These are phyloP conservation scores for Leptarthrus brevirostris DNA, from an alignment of 2,888 invertebrate species.

Conservation along the genomic window DNA sequence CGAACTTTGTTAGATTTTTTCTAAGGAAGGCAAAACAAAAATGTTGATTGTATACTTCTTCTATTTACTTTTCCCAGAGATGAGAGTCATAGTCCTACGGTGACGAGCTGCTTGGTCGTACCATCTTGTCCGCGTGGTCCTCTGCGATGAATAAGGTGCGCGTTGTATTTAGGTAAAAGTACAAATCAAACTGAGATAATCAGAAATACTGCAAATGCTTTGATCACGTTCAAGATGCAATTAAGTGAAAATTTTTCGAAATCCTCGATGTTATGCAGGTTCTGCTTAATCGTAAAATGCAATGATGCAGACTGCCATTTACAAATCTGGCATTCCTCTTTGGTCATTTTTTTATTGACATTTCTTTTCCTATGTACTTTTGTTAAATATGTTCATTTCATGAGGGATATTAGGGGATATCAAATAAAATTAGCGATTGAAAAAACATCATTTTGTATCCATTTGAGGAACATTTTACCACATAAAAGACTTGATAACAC, in stretches of 20 bases:
- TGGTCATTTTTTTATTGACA: too few species aligned
- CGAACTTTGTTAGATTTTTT: slow-evolving; percentile 2
- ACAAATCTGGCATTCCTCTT: too few species aligned
- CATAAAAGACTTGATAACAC: too few species aligned
- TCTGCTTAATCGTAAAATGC: too few species aligned
- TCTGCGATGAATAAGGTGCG: slow-evolving; percentile 3
- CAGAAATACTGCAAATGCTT: slow-evolving; percentile 58
- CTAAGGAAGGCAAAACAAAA: background rate
- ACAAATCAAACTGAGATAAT: slow-evolving; percentile 58
- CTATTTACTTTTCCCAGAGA: slow-evolving; percentile 40
- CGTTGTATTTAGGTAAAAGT: slow-evolving; percentile 49
- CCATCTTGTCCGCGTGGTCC: background rate
- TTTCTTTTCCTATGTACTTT: too few species aligned
- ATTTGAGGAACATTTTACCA: too few species aligned
- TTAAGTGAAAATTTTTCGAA: slow-evolving; percentile 64
- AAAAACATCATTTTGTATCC: too few species aligned
- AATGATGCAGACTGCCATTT: too few species aligned
- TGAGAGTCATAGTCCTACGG: slow-evolving; percentile 33
- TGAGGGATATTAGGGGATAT: too few species aligned
- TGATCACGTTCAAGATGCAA: slow-evolving; percentile 66
- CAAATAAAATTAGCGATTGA: too few species aligned
- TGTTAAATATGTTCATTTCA: too few species aligned
- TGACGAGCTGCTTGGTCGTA: background rate
- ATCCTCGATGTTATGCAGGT: slow-evolving; percentile 44
- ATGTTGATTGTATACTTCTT: slow-evolving; percentile 28